A percentile compares a stretch with the other conserved stretches of the same genome.
Conservation (phyloP, 2,113 vertebrate species). For the Thymallus thymallus region DNA sequence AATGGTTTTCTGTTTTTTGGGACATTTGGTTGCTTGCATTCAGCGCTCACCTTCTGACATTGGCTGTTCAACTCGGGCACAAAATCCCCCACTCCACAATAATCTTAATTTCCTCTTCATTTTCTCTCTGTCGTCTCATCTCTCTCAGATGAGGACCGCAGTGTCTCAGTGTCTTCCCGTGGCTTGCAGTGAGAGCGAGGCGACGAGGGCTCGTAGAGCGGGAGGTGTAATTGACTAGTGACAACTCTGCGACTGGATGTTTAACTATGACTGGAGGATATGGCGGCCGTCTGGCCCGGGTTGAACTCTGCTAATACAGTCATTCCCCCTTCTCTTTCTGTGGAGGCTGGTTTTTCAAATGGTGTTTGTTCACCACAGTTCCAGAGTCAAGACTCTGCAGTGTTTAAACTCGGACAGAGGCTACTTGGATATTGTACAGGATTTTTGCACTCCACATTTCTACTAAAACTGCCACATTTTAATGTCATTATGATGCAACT, state of each 20-base stretch:
- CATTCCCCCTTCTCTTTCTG: conserved; percentile 49
- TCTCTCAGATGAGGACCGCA: conserved; percentile 64
- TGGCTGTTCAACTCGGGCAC: conserved; percentile 63
- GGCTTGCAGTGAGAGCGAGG: conserved; percentile 68
- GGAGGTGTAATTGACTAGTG: conserved; percentile 79
- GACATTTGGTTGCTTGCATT: conserved; percentile 69
- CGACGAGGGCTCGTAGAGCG: conserved; percentile 63
- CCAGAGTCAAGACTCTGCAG: conserved; percentile 8
- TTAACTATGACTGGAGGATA: conserved; percentile 79
- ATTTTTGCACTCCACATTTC: conserved; percentile 14
- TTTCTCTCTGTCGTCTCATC: conserved; percentile 56
- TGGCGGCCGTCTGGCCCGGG: conserved; percentile 58
- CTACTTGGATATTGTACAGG: conserved; percentile 32
- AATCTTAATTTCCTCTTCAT: conserved; percentile 72
- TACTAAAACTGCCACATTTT: background rate
- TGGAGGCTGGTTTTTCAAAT: conserved; percentile 68
- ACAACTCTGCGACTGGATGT: conserved; percentile 71
- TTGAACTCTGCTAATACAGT: conserved; percentile 67
- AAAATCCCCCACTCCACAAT: conserved; percentile 65
- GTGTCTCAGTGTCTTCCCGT: conserved; percentile 61
- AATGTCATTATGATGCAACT: background rate
- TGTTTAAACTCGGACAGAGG: conserved; percentile 51
- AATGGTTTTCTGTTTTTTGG: conserved; percentile 77
- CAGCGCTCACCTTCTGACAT: conserved; percentile 74
- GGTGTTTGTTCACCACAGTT: conserved; percentile 53